Base-by-base conservation (phyloP, 2,888 invertebrate species). In the Hyalella azteca region DNA sequence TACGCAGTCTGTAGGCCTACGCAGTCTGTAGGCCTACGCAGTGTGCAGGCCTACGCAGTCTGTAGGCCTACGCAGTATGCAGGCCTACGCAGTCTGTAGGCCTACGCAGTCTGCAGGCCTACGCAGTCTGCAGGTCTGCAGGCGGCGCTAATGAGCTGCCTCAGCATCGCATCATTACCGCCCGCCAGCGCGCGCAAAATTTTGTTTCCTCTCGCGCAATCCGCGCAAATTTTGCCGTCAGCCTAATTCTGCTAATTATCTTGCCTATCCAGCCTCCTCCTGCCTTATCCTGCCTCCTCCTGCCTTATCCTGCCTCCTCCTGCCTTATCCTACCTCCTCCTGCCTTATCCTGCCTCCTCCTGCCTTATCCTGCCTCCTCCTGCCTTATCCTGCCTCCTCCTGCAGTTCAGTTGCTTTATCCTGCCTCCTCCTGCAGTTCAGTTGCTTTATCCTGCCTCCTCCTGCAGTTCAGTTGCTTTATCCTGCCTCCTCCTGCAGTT, bases 181-280 rank as follows among this genome's bases (percentile, higher is more conserved):
- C 49, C n/a, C n/a, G 26, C 54, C 22, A 50, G 66, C 66, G 66
- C 29, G n/a, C 36, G 29, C 66, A 19, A 32, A 36, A 11, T 39
- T 36, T 9, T 19, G 36, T 36, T 32, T 66, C 66, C 36, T 66
- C 36, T 39, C 36, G 19, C 36, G 66, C 66, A 66, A 36, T 66
- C n/a, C n/a, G n/a, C n/a, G n/a, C 66, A 66, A 36, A 66, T 36
- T 36, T 66, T 39, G 66, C 66, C 15, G 36, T 32, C 36, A n/a
- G 66, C 66, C 36, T 39, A 66, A 36, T 66, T 66, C 36, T 66
- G 36, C 32, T 66, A n/a, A 36, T 66, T 39, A 66, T 36, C 66
- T 2, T 0, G 66, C 54, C 66, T 39, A 66, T 66, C 36, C 39
- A 66, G 32, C 66, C 66, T 36, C 66, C 29, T 39, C 39, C 66